These are phyloP conservation scores for Macaria notata DNA, from an alignment of 2,888 invertebrate genomes.

Conservation along the genomic window DNA sequence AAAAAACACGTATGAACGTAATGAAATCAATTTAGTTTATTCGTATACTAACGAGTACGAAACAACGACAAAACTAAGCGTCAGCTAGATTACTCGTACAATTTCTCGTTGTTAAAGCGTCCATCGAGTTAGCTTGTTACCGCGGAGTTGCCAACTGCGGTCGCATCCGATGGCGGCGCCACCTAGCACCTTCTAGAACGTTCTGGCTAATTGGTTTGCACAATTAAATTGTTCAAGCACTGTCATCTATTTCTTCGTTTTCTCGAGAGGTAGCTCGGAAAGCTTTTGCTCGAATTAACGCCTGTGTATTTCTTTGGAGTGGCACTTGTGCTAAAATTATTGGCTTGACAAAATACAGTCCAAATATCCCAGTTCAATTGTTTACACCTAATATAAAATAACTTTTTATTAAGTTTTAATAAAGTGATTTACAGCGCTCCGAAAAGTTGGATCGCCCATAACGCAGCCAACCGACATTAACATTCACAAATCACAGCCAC, in stretches of 20 bases:
- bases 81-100: conserved; percentile 2
- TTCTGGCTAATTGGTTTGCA: conserved; percentile 15
- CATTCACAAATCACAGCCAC: conserved; percentile 15
- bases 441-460: too few species aligned
- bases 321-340: too few species aligned
- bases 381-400: too few species aligned
- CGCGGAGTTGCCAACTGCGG: conserved; percentile 11
- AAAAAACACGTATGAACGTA: too few species aligned
- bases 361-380: too few species aligned
- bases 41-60: too few species aligned
- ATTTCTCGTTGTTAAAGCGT: not conserved
- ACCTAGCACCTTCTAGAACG: conserved; percentile 1
- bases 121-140: conserved; percentile 2
- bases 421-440: too few species aligned
- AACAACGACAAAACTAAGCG: not conserved
- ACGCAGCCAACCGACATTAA: not conserved
- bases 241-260: conserved; percentile 23
- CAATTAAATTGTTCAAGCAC: conserved; percentile 10
- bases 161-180: conserved; percentile 2
- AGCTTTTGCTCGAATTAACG: conserved; percentile 6
- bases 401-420: too few species aligned
- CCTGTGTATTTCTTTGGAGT: too few species aligned
- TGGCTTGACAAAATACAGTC: too few species aligned
- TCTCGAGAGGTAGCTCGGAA: not conserved
- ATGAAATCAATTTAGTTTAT: too few species aligned